These are phyloP conservation scores for Piscicola geometra DNA, from an alignment of 2,888 invertebrate genomes.

Conservation along the genomic window DNA sequence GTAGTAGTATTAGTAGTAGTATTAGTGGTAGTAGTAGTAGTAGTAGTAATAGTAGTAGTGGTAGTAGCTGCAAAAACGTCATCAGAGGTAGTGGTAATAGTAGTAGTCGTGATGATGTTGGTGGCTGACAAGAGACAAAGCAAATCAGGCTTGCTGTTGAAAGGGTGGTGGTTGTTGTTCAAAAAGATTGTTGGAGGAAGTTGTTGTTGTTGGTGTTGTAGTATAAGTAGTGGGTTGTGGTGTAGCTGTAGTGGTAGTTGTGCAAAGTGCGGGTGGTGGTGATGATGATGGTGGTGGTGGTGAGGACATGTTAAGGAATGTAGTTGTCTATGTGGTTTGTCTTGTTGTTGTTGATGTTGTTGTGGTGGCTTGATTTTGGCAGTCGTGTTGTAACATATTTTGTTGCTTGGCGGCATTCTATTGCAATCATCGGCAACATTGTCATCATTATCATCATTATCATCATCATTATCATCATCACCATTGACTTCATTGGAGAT, in stretches of 20 bases:
- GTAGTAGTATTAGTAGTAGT: slow-evolving; percentile 13
- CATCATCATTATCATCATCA: slow-evolving; percentile 17
- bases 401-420: no score
- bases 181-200: slow-evolving; percentile 30
- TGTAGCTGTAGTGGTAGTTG: slow-evolving; percentile 38
- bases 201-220: slow-evolving; percentile 33
- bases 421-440: not conserved
- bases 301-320: no score
- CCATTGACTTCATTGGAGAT: slow-evolving; percentile 11
- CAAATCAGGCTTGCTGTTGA: slow-evolving; percentile 14
- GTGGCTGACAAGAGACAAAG: slow-evolving; percentile 12
- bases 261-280: slow-evolving; percentile 30
- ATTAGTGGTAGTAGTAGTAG: slow-evolving; percentile 23
- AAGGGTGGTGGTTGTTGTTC: slow-evolving; percentile 34
- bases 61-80: slow-evolving; percentile 7
- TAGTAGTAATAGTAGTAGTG: slow-evolving; percentile 37
- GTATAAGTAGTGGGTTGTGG: slow-evolving; percentile 33
- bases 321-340: no score
- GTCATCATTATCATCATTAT: not conserved
- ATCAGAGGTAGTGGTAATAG: slow-evolving; percentile 19
- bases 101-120: slow-evolving; percentile 13
- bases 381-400: slow-evolving; percentile 14
- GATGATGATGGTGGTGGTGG: slow-evolving; percentile 22
- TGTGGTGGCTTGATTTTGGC: slow-evolving; percentile 18
- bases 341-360: slow-evolving; percentile 25